phyloP scores from a whole-genome alignment of 2,888 invertebrate genomes.

The Xanthorhoe designata region DNA sequence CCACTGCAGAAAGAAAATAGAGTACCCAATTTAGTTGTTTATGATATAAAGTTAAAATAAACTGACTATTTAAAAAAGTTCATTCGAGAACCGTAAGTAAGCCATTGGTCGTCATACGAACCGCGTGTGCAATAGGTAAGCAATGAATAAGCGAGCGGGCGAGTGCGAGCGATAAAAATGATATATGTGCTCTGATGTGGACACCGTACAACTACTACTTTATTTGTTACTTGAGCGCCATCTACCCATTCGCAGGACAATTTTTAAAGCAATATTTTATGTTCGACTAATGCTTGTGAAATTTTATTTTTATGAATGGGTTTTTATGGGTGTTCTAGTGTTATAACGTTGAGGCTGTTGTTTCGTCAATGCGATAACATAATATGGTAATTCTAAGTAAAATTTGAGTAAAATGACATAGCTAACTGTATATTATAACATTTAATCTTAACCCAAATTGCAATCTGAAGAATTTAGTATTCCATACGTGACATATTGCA shows the following conservation, averaged over 20 bases:
- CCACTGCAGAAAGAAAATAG: too few relatives aligned
- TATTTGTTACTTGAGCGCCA: slow-evolving; percentile 74
- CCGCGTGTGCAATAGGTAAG: slow-evolving; percentile 82
- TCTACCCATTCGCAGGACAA: slow-evolving; percentile 48
- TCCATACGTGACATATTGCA: too few relatives aligned
- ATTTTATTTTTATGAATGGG: slow-evolving; percentile 4
- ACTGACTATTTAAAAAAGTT: background rate
- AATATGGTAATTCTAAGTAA: background rate
- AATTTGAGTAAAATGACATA: background rate
- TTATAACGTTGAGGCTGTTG: background rate
- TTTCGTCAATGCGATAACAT: too few relatives aligned
- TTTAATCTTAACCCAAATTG: too few relatives aligned
- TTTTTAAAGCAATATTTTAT: slow-evolving; percentile 55
- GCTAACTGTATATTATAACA: too few relatives aligned
- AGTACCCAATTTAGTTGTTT: too few relatives aligned
- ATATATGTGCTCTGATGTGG: slow-evolving; percentile 78
- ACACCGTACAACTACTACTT: slow-evolving; percentile 70
- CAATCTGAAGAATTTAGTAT: too few relatives aligned
- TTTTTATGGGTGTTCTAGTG: background rate
- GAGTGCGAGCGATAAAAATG: slow-evolving; percentile 84
- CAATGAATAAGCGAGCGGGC: slow-evolving; percentile 81
- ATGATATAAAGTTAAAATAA: too few relatives aligned
- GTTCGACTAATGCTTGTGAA: slow-evolving; percentile 37
- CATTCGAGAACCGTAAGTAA: slow-evolving; percentile 55
- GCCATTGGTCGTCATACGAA: slow-evolving; percentile 62